phyloP scores from a whole-genome alignment of 2,113 vertebrate genomes.

The Myiozetetes cayanensis region DNA sequence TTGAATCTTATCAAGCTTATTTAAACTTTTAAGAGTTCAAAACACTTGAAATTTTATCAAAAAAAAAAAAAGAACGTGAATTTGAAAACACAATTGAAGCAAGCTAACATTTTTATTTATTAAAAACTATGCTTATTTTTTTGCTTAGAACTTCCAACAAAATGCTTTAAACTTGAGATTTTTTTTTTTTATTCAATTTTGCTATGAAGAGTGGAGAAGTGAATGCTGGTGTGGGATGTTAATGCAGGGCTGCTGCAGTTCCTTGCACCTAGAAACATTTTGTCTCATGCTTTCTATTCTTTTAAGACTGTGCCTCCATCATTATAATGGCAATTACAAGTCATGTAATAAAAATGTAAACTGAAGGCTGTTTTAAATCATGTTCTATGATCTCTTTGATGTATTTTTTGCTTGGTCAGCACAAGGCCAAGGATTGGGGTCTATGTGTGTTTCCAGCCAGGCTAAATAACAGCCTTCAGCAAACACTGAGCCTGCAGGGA shows the following conservation, averaged over 20 bases:
- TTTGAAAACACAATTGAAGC: not conserved
- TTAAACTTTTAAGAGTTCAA: not conserved
- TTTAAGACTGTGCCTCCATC: constrained; percentile 52
- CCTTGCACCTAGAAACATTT: not conserved
- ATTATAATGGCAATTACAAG: constrained; percentile 28
- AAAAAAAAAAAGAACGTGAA: not conserved
- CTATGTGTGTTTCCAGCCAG: not conserved
- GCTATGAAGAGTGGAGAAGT: not conserved
- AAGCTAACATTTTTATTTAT: constrained; percentile 24
- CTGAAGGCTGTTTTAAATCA: not conserved
- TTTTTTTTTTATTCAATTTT: not conserved
- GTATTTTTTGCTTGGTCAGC: not conserved
- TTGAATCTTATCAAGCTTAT: not conserved
- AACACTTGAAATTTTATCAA: not conserved
- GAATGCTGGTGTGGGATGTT: constrained; percentile 14
- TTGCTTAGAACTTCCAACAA: not conserved
- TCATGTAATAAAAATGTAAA: constrained; percentile 45
- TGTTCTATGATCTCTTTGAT: not conserved
- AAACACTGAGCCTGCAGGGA: fast-evolving
- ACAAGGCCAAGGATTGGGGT: not conserved
- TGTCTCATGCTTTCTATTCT: constrained; percentile 3
- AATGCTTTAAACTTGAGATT: not conserved
- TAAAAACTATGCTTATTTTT: not conserved
- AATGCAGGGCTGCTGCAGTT: constrained; percentile 8
- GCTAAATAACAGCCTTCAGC: not conserved